Conservation (phyloP, 2,797 vertebrate genomes). For the Cygnus olor region DNA sequence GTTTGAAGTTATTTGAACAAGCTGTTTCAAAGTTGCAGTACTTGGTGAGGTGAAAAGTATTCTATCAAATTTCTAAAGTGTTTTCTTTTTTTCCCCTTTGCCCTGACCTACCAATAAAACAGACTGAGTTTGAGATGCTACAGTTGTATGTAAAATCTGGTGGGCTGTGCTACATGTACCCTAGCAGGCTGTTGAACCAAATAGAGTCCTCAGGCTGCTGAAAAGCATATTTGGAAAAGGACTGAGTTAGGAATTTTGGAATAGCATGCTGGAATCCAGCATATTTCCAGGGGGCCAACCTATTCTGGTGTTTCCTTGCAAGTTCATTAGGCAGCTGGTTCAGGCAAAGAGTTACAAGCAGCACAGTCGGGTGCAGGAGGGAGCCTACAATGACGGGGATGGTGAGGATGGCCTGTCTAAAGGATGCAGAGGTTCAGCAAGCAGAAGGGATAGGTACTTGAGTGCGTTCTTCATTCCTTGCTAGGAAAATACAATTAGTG, state of each 20-base stretch:
- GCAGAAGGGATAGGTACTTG: background rate
- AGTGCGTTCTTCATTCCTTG: background rate
- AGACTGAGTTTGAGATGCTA: background rate
- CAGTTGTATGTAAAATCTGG: background rate
- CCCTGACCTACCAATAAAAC: background rate
- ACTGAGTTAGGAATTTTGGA: background rate
- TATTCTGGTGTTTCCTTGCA: background rate
- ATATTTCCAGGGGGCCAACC: background rate
- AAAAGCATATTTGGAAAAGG: background rate
- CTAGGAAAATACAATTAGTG: background rate
- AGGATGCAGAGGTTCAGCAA: background rate
- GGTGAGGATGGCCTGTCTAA: background rate
- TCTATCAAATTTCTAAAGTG: background rate
- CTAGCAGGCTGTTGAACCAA: background rate
- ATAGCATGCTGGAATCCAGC: background rate
- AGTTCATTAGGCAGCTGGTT: background rate
- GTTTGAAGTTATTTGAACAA: constrained; percentile 25
- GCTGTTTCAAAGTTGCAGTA: background rate
- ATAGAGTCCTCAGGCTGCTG: background rate
- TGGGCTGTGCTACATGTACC: background rate
- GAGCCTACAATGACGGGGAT: background rate
- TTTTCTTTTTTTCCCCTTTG: rapidly evolving
- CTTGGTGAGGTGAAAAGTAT: background rate
- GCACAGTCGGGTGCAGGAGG: background rate
- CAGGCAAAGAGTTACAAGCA: background rate